Evolutionary conservation across 2,113 vertebrate genomes (phyloP), one percentile per base, ranked within the genome.

Genomic region (Channa maculata): DNA sequence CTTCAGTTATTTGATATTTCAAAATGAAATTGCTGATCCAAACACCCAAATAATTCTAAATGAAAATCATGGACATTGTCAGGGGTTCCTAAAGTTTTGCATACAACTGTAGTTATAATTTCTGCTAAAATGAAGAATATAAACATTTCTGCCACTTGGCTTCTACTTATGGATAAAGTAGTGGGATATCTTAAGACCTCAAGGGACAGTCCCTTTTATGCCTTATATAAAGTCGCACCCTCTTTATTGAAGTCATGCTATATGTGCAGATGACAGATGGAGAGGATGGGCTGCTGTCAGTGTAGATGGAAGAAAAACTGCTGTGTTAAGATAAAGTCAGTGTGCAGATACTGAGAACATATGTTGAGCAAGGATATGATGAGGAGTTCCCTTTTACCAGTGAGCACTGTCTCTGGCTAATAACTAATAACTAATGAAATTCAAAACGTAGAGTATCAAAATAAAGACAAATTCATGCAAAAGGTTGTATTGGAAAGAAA

Each of bases 301-400:
- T 5, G 41, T 8, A 6, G 2, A 36, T 0, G 12, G 66, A 75
- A 24, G 34, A 11, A 8, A 79, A 75, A 41, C 53, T 75, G 68
- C 52, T 58, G 15, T 53, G 50, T 65, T 46, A 48, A 75, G 82
- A 83, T 68, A 59, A 73, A 65, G 8, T 2, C 6, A 69, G 33
- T 11, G 6, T 64, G 6, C 34, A 70, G 54, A 69, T 51, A 72
- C 43, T 33, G 51, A 69, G 79, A 72, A 71, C 60, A 58, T 65
- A 74, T 62, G 58, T 58, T 74, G 2, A 66, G n/a, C 3, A 24
- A 50, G 62, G 37, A 45, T 37, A n/a, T 13, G 8, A 38, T 13
- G 41, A 43, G 13, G 2, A 5, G 58, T 61, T 39, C 58, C 64
- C 70, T 14, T 57, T 60, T 61, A 9, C 39, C 24, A 24, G 13